These are phyloP conservation scores for Pseudocheirus occidentalis DNA, from an alignment of 2,797 vertebrate species.

Conservation along the genomic window DNA sequence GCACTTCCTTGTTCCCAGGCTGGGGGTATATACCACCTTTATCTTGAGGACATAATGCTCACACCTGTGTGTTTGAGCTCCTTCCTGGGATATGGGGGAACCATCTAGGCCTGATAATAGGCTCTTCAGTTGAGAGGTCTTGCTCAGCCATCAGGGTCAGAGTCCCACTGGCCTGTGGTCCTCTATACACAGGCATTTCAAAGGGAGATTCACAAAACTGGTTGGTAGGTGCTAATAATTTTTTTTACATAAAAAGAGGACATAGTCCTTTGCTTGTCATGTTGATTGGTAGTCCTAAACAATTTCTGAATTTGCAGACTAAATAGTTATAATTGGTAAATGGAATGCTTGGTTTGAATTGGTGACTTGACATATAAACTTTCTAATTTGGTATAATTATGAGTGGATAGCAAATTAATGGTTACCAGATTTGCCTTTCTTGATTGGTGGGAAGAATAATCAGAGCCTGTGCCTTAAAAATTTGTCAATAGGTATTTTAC, in stretches of 20 bases:
- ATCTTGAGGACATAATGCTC: no score
- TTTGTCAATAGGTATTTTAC: not conserved
- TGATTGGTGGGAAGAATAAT: slow-evolving; percentile 55
- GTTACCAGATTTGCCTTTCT: slow-evolving; percentile 59
- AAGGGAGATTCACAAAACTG: not conserved
- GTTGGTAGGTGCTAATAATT: not conserved
- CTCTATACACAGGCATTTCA: not conserved
- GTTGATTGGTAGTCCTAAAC: slow-evolving; percentile 44
- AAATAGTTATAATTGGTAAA: slow-evolving; percentile 72
- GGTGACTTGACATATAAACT: slow-evolving; percentile 65
- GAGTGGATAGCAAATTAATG: slow-evolving; percentile 58
- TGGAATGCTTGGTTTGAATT: slow-evolving; percentile 63
- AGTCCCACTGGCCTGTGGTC: no score
- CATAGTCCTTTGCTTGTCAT: slow-evolving; percentile 20
- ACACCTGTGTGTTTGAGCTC: no score
- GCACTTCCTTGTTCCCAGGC: no score
- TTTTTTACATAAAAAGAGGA: slow-evolving; percentile 48
- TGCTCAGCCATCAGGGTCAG: no score
- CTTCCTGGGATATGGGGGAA: no score
- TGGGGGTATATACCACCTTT: no score
- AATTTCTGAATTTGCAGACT: slow-evolving; percentile 67
- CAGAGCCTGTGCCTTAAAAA: not conserved
- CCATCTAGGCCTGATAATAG: no score
- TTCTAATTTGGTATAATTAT: slow-evolving; percentile 64
- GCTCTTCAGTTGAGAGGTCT: no score